Evolutionary conservation across 2,888 invertebrate species (phyloP).

Genomic region (Alloplasta piceator): DNA sequence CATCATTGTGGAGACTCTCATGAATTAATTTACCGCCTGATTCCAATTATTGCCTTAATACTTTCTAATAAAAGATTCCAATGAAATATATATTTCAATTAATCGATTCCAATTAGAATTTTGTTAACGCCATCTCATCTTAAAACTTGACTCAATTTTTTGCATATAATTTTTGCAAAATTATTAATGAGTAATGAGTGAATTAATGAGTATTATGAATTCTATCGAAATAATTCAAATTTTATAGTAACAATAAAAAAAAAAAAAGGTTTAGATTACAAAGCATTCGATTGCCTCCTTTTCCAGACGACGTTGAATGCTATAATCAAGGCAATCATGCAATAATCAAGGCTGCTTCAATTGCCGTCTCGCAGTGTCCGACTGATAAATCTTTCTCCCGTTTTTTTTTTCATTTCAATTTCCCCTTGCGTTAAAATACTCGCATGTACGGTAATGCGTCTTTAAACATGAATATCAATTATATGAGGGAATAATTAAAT

Average conservation of each 20-base stretch:
- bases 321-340: slow-evolving; percentile 30
- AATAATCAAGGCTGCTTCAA: slow-evolving; percentile 25
- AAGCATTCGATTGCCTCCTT: slow-evolving; percentile 25
- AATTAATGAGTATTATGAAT: slow-evolving; percentile 3
- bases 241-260: neutral
- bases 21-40: too few species aligned
- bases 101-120: too few species aligned
- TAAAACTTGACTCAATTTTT: too few species aligned
- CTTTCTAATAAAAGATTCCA: too few species aligned
- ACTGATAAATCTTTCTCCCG: slow-evolving; percentile 7
- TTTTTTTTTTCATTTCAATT: neutral
- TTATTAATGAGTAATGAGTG: too few species aligned
- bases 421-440: neutral
- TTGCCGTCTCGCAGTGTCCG: slow-evolving; percentile 10
- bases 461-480: slow-evolving; percentile 22
- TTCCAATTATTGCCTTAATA: too few species aligned
- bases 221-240: neutral
- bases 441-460: neutral
- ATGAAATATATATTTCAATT: too few species aligned
- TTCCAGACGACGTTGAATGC: slow-evolving; percentile 6
- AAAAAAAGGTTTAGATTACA: slow-evolving; percentile 9
- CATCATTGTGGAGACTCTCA: neutral
- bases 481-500: neutral
- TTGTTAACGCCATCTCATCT: too few species aligned
- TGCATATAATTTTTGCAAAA: too few species aligned